phyloP scores from a whole-genome alignment of 2,797 vertebrate genomes.

The Liparis tanakae region DNA sequence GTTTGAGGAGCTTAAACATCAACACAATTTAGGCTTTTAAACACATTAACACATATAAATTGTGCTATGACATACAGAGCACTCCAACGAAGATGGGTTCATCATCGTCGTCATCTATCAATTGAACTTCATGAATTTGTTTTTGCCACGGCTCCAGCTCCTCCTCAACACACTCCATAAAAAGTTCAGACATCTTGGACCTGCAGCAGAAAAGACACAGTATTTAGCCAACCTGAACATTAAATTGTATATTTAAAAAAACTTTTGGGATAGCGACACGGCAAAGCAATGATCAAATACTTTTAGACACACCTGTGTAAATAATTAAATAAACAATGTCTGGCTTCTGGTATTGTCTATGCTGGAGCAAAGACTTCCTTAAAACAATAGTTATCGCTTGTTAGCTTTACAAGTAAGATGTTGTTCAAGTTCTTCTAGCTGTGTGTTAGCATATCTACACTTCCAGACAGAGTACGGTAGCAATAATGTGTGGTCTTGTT shows the following conservation, averaged over 20 bases:
- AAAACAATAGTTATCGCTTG: not conserved
- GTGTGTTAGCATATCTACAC: not conserved
- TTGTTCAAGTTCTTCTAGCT: no score
- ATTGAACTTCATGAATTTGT: conserved; percentile 65
- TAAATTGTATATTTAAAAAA: not conserved
- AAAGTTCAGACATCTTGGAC: conserved; percentile 75
- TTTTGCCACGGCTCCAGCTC: conserved; percentile 80
- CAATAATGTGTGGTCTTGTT: not conserved
- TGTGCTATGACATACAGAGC: conserved; percentile 63
- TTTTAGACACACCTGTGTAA: not conserved
- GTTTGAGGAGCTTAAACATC: not conserved
- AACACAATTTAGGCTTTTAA: not conserved
- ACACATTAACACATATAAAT: not conserved
- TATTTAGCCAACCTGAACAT: not conserved
- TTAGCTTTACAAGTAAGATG: not conserved
- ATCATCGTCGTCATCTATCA: conserved; percentile 63
- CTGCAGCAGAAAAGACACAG: conserved; percentile 52
- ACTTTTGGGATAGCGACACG: not conserved
- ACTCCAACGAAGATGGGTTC: conserved; percentile 92
- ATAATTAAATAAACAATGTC: not conserved
- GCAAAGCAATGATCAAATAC: conserved; percentile 1
- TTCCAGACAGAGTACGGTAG: not conserved
- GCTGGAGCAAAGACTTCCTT: not conserved
- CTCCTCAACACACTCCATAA: conserved; percentile 80
- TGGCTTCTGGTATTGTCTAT: not conserved